These are phyloP conservation scores for Grapholita molesta DNA, from an alignment of 1,140 invertebrate species.

Conservation along the genomic window DNA sequence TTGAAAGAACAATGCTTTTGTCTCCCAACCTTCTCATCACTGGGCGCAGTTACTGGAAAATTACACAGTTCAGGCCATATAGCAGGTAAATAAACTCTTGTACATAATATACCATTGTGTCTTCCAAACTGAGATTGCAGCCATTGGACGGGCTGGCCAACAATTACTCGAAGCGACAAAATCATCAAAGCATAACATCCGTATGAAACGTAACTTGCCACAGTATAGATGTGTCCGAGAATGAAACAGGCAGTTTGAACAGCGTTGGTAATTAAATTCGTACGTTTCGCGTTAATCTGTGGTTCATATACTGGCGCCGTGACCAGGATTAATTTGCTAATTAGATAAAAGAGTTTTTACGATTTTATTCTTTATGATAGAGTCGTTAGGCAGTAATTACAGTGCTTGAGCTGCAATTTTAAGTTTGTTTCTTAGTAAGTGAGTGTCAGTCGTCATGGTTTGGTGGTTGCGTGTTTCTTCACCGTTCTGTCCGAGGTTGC, in stretches of 20 bases:
- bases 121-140: conserved; percentile 29
- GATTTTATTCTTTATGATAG: neutral
- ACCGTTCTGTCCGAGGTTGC: conserved; percentile 51
- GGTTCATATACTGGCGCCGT: neutral
- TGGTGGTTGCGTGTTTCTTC: conserved; percentile 52
- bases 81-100: conserved; percentile 38
- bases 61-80: conserved; percentile 52
- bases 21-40: conserved; percentile 36
- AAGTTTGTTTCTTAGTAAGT: conserved; percentile 30
- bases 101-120: conserved; percentile 38
- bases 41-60: conserved; percentile 61
- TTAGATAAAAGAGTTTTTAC: neutral
- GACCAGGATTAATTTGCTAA: neutral
- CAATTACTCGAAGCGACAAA: conserved; percentile 52
- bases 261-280: neutral
- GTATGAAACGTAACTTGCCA: conserved; percentile 34
- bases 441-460: conserved; percentile 63
- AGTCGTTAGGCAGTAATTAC: neutral
- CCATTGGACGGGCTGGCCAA: conserved; percentile 39
- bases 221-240: conserved; percentile 29
- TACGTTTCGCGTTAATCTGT: neutral
- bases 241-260: neutral
- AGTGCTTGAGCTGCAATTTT: neutral
- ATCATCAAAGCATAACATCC: conserved; percentile 42
- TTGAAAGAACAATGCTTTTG: conserved; percentile 54